These are phyloP conservation scores for Bettongia penicillata DNA, from an alignment of 2,113 vertebrate species.

Conservation along the genomic window DNA sequence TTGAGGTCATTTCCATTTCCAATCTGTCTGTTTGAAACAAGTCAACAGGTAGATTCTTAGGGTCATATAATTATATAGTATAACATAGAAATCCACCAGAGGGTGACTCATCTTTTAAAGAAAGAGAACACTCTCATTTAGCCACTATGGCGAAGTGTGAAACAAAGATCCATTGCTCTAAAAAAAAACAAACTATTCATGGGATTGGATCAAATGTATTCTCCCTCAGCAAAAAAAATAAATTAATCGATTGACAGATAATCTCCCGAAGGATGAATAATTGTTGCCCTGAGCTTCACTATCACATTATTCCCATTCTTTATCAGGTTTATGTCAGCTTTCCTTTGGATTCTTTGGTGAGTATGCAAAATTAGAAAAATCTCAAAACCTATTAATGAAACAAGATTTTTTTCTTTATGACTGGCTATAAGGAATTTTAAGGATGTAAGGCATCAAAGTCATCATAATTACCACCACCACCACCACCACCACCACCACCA, in stretches of 20 bases:
- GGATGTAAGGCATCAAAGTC: too few species aligned
- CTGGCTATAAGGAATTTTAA: not conserved
- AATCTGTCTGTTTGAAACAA: not conserved
- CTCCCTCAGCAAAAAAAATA: not conserved
- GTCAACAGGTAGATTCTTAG: not conserved
- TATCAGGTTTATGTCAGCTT: conserved; percentile 2
- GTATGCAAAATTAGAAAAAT: not conserved
- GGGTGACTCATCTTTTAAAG: not conserved
- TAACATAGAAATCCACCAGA: not conserved
- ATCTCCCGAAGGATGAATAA: not conserved
- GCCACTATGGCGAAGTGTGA: not conserved
- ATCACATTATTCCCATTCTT: not conserved
- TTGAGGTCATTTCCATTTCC: not conserved
- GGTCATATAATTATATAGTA: not conserved
- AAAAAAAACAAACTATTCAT: not conserved
- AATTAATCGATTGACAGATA: not conserved
- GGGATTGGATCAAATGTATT: not conserved
- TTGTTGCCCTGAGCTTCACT: not conserved
- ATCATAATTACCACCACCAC: not conserved
- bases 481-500: not conserved
- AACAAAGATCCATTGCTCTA: not conserved
- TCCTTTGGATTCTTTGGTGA: not conserved
- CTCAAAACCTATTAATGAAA: not conserved
- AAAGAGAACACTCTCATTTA: not conserved
- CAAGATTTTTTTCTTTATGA: not conserved